phyloP scores from a whole-genome alignment of 2,888 invertebrate genomes.

The Andrena praecox region DNA sequence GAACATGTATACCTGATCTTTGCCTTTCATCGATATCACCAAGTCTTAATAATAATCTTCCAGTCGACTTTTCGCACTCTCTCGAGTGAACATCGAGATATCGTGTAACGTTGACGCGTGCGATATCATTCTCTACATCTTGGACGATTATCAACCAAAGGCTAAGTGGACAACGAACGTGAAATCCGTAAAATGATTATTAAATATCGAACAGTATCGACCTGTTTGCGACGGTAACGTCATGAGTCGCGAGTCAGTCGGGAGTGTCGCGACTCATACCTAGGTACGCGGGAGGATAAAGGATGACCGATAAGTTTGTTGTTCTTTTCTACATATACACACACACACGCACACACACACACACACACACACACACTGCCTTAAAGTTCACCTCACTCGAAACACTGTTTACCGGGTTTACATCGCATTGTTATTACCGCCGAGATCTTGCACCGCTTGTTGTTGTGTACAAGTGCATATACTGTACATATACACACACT shows the following conservation, averaged over 20 bases:
- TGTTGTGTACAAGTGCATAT: too few species aligned
- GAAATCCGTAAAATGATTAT: neutral
- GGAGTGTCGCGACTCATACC: neutral
- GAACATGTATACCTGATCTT: neutral
- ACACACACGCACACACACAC: neutral
- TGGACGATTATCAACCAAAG: neutral
- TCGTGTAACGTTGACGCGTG: too few species aligned
- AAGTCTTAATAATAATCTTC: slow-evolving; percentile 12
- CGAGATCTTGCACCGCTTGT: too few species aligned
- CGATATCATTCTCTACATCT: too few species aligned
- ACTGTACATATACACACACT: too few species aligned
- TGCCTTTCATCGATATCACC: neutral
- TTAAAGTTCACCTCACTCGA: neutral
- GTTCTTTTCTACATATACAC: neutral
- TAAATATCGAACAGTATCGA: too few species aligned
- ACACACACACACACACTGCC: neutral
- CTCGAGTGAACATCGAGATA: neutral
- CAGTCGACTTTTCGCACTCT: neutral
- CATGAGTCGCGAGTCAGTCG: neutral
- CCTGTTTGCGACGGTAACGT: neutral
- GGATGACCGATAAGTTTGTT: neutral
- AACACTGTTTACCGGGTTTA: neutral
- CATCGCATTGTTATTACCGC: too few species aligned
- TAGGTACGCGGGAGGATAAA: neutral
- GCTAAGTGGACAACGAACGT: neutral